phyloP scores from a whole-genome alignment of 2,113 vertebrate genomes.

The Clarias gariepinus region DNA sequence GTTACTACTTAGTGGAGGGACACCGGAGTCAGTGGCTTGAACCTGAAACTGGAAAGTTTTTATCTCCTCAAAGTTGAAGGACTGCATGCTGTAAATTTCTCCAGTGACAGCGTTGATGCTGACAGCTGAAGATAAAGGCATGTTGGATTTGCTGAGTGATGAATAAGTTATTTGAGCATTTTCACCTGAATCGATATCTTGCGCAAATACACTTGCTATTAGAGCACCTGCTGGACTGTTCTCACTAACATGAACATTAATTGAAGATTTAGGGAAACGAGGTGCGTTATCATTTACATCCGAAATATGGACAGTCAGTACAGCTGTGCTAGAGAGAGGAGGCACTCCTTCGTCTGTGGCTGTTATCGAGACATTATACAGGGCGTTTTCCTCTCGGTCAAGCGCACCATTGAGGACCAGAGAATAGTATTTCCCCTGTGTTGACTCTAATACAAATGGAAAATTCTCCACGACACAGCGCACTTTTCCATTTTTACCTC shows the following conservation, averaged over 20 bases:
- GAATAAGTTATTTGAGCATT: constrained; percentile 63
- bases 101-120: constrained; percentile 67
- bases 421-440: constrained; percentile 50
- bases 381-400: constrained; percentile 41
- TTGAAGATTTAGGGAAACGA: constrained; percentile 26
- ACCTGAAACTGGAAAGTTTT: constrained; percentile 44
- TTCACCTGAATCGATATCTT: constrained; percentile 45
- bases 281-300: constrained; percentile 55
- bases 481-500: constrained; percentile 51
- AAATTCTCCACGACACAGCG: constrained; percentile 30
- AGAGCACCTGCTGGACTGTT: constrained; percentile 42
- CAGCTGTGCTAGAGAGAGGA: constrained; percentile 38
- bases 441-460: constrained; percentile 39
- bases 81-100: constrained; percentile 61
- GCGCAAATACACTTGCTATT: constrained; percentile 32
- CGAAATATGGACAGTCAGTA: constrained; percentile 49
- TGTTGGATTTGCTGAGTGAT: constrained; percentile 60
- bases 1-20: constrained; percentile 45
- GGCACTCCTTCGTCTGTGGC: constrained; percentile 51
- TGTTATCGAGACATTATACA: constrained; percentile 58
- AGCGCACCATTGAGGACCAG: constrained; percentile 41
- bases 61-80: constrained; percentile 62
- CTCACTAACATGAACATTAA: constrained; percentile 43
- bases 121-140: constrained; percentile 66
- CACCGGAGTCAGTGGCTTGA: constrained; percentile 31